Conservation (phyloP, 2,113 vertebrate species). For the Halichoeres trimaculatus region DNA sequence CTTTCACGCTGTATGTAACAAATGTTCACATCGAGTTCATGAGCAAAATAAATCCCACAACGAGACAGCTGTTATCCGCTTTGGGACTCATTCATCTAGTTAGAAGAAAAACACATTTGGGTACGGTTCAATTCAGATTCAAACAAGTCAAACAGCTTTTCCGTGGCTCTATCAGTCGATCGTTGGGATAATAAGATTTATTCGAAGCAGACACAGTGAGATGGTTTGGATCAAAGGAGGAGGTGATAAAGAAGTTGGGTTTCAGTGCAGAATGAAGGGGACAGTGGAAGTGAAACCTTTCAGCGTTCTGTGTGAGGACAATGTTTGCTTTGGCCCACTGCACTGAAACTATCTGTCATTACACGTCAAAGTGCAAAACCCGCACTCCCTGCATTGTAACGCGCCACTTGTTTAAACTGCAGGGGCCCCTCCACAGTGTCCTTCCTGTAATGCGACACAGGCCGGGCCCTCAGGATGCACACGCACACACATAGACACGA, state of each 20-base stretch:
- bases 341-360: conserved; percentile 82
- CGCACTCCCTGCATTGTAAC: conserved; percentile 67
- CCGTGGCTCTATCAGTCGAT: background rate
- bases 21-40: conserved; percentile 41
- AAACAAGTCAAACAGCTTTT: conserved; percentile 20
- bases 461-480: conserved; percentile 49
- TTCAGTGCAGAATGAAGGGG: background rate
- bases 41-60: conserved; percentile 60
- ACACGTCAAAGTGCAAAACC: conserved; percentile 75
- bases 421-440: conserved; percentile 68
- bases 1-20: conserved; percentile 30
- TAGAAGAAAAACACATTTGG: conserved; percentile 51
- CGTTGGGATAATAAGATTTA: conserved; percentile 32
- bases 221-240: conserved; percentile 22
- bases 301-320: conserved; percentile 40
- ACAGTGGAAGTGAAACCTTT: conserved; percentile 48
- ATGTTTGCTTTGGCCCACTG: conserved; percentile 81
- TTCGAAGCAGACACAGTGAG: conserved; percentile 11
- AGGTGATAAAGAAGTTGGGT: conserved; percentile 14
- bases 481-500: conserved; percentile 40
- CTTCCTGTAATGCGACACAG: conserved; percentile 79
- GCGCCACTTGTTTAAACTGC: conserved; percentile 78
- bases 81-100: conserved; percentile 43
- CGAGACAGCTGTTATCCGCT: conserved; percentile 43
- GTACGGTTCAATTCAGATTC: conserved; percentile 6